These are phyloP conservation scores for Heliocidaris erythrogramma DNA, from an alignment of 35 echinoderm and acorn worm genomes.

Conservation along the genomic window DNA sequence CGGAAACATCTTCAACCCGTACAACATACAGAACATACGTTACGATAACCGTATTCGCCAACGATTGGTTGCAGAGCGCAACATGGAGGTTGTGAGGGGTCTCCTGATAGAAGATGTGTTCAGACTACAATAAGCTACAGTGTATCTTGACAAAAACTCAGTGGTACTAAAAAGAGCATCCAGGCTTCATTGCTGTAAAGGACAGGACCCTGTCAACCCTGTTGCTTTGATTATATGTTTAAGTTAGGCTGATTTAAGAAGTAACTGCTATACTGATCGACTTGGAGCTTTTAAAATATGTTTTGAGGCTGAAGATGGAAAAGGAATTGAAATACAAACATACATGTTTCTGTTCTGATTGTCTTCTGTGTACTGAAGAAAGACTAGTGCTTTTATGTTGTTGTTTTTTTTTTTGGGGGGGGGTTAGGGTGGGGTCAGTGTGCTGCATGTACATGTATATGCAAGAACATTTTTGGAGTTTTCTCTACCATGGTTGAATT, in stretches of 20 bases:
- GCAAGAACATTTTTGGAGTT: too few species aligned
- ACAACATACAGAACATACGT: background rate
- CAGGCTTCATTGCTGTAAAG: background rate
- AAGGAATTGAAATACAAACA: too few species aligned
- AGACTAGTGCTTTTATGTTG: too few species aligned
- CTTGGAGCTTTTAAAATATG: background rate
- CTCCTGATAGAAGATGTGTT: background rate
- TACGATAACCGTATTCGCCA: conserved; percentile 23
- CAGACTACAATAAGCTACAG: background rate
- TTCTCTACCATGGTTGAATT: too few species aligned
- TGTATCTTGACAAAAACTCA: background rate
- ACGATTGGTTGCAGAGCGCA: conserved; percentile 18
- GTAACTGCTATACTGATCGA: background rate
- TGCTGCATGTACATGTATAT: too few species aligned
- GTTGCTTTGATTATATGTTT: too few species aligned
- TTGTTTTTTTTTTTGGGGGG: too few species aligned
- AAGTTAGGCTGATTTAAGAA: background rate
- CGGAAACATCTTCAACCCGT: background rate
- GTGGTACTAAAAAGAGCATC: background rate
- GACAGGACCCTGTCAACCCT: too few species aligned
- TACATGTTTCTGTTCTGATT: too few species aligned
- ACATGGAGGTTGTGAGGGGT: background rate
- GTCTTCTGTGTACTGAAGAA: too few species aligned
- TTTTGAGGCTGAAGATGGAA: background rate
- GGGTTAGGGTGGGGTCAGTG: too few species aligned